Percentiles rank a stretch among this genome's conserved stretches.
These are phyloP conservation scores for Helicoverpa armigera DNA, from an alignment of 1,140 invertebrate genomes.

Conservation along the genomic window DNA sequence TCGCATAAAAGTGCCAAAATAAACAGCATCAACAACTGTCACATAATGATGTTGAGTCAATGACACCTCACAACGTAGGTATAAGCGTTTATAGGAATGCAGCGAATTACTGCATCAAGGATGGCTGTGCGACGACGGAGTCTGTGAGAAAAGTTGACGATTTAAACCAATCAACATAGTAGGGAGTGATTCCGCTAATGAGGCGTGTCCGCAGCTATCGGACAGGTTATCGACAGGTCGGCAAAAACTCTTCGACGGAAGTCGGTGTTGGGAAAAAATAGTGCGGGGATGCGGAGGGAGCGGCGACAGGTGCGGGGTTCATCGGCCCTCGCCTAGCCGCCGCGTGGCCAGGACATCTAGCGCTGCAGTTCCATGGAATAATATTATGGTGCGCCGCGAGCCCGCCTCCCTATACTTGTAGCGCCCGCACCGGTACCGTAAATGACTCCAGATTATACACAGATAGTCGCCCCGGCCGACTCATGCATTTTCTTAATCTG, in stretches of 20 bases:
- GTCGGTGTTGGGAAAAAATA: slow-evolving; percentile 79
- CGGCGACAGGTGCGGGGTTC: slow-evolving; percentile 79
- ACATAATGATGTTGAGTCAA: slow-evolving; percentile 62
- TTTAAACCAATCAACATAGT: slow-evolving; percentile 70
- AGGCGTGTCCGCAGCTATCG: slow-evolving; percentile 79
- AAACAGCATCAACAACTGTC: slow-evolving; percentile 24
- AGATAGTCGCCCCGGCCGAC: slow-evolving; percentile 26
- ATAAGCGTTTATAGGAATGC: slow-evolving; percentile 65
- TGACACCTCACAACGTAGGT: slow-evolving; percentile 60
- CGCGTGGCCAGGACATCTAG: slow-evolving; percentile 60
- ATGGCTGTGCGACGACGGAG: slow-evolving; percentile 44
- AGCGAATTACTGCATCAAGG: slow-evolving; percentile 68
- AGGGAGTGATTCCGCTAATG: slow-evolving; percentile 77
- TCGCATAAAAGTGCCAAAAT: neutral
- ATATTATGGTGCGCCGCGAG: slow-evolving; percentile 46
- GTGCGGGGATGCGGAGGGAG: slow-evolving; percentile 70
- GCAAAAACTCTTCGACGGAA: slow-evolving; percentile 82
- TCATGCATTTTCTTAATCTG: slow-evolving; percentile 44
- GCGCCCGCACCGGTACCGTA: slow-evolving; percentile 65
- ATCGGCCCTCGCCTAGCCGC: slow-evolving; percentile 70
- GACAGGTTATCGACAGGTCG: slow-evolving; percentile 79
- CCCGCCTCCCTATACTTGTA: slow-evolving; percentile 60
- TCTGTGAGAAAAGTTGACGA: slow-evolving; percentile 64
- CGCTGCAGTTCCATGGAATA: slow-evolving; percentile 66
- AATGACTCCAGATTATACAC: slow-evolving; percentile 53